phyloP scores from a whole-genome alignment of 2,113 vertebrate species.

The Amphilophus citrinellus region DNA sequence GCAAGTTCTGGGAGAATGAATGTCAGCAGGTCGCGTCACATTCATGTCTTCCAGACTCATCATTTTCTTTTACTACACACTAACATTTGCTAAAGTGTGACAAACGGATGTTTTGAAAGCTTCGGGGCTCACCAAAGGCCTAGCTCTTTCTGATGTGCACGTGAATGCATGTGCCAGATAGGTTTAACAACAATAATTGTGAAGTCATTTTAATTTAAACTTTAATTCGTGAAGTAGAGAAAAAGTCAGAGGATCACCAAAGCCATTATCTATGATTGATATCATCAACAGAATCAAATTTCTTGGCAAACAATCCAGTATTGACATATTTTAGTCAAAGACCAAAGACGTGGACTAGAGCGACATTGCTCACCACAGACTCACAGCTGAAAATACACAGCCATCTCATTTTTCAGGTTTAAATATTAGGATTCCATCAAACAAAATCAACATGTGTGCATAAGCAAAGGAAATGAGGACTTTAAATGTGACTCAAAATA shows the following conservation, averaged over 20 bases:
- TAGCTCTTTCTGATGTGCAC: background rate
- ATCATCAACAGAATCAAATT: background rate
- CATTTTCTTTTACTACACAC: background rate
- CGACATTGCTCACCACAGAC: background rate
- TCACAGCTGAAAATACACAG: conserved; percentile 2
- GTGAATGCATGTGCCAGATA: background rate
- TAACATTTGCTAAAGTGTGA: too few species aligned
- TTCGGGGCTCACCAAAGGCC: too few species aligned
- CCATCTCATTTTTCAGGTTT: background rate
- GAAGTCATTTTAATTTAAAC: conserved; percentile 2
- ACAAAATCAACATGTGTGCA: conserved; percentile 5
- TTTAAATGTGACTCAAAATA: background rate
- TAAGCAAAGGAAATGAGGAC: conserved; percentile 26
- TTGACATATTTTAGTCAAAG: background rate
- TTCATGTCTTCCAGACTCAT: background rate
- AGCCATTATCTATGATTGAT: conserved; percentile 6
- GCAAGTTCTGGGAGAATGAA: background rate
- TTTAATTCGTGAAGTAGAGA: background rate
- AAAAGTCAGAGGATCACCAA: background rate
- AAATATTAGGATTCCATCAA: conserved; percentile 44
- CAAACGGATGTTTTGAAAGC: too few species aligned
- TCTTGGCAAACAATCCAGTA: background rate
- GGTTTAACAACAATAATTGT: background rate
- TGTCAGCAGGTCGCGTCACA: background rate
- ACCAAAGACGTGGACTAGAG: background rate